Evolutionary conservation across 1,140 invertebrate species (phyloP).

Genomic region (Sitodiplosis mosellana): DNA sequence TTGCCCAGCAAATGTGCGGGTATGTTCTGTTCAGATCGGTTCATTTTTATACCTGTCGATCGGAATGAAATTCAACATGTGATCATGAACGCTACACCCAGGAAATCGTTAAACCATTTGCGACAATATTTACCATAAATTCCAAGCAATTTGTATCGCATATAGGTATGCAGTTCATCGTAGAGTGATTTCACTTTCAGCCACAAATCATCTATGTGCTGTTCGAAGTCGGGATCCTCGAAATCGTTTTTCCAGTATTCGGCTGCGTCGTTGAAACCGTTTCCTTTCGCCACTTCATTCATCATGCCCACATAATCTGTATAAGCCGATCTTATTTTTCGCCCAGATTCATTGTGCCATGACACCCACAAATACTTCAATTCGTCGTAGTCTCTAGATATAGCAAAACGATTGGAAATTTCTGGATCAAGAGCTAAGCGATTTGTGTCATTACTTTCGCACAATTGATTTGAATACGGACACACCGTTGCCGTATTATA

Average conservation of each 20-base stretch:
- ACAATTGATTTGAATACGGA: background rate
- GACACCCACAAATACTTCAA: conserved; percentile 51
- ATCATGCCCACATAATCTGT: conserved; percentile 50
- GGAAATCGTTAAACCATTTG: too few relatives aligned
- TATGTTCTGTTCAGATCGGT: conserved; percentile 10
- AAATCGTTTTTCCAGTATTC: conserved; percentile 35
- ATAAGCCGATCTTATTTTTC: conserved; percentile 46
- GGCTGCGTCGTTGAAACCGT: conserved; percentile 31
- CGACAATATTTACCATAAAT: conserved; percentile 22
- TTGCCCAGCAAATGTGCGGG: conserved; percentile 26
- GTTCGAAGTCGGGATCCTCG: conserved; percentile 30
- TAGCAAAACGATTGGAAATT: conserved; percentile 42
- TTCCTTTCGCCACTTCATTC: conserved; percentile 57
- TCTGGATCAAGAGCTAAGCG: conserved; percentile 68
- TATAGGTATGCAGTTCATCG: conserved; percentile 40
- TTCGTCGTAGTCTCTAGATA: conserved; percentile 48
- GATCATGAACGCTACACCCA: too few relatives aligned
- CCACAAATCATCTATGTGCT: conserved; percentile 28
- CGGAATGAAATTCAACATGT: too few relatives aligned
- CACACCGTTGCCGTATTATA: background rate
- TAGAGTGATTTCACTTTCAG: conserved; percentile 37
- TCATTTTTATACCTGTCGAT: background rate
- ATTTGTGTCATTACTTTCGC: conserved; percentile 27
- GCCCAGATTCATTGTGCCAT: conserved; percentile 57
- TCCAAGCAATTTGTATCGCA: conserved; percentile 31